A percentile compares a stretch with the other conserved stretches of the same genome.
Evolutionary conservation across 2,797 vertebrate species (phyloP).

Genomic region (Alectoris magna): DNA sequence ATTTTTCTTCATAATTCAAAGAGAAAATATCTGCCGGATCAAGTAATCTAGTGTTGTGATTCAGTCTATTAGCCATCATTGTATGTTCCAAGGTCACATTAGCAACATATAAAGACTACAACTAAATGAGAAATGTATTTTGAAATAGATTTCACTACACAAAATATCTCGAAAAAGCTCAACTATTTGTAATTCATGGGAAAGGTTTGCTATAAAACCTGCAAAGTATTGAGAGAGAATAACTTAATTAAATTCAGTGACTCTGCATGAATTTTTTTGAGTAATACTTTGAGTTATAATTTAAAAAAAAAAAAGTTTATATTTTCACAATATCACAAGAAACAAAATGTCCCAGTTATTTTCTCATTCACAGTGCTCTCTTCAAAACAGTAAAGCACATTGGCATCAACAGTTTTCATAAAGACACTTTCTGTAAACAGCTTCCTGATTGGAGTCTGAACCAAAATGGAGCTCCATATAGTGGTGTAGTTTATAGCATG

Average conservation of each 20-base stretch:
- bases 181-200: neutral
- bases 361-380: neutral
- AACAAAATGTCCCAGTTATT: neutral
- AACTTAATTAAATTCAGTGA: neutral
- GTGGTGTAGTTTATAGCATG: neutral
- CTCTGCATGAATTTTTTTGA: neutral
- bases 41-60: neutral
- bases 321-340: neutral
- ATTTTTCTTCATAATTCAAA: neutral
- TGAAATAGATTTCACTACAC: neutral
- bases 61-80: neutral
- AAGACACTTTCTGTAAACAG: neutral
- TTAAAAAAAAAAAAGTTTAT: neutral
- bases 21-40: neutral
- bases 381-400: neutral
- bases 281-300: neutral
- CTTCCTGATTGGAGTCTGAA: neutral
- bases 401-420: neutral
- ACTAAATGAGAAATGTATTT: neutral
- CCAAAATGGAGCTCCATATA: neutral
- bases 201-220: neutral
- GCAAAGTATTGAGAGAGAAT: neutral
- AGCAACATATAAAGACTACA: neutral
- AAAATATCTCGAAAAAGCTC: accelerated
- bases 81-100: neutral